Evolutionary conservation across 2,113 vertebrate species (phyloP), one percentile per base, ranked within the genome.

Genomic region (Oxyruncus cristatus): DNA sequence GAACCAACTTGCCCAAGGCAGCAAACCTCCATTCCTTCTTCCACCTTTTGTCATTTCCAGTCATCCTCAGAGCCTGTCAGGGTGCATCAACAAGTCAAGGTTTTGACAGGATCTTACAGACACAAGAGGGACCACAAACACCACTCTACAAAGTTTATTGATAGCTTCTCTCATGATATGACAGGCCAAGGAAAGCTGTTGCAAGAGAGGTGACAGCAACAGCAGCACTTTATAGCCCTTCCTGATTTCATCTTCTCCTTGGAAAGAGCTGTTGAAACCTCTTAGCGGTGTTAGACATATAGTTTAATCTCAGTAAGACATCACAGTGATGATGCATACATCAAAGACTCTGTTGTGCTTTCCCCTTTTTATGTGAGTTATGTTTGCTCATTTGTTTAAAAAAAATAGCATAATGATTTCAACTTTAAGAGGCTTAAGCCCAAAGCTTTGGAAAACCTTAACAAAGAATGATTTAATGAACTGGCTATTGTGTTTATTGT

Each of bases 391-490:
- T 96, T 95, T 97, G 91, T 95, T 97, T 88, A 39, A 86, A 96
- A 97, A 85, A 96, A 93, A 95, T 63, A 92, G 81, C 87, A 58
- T 96, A 96, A 85, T 96, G 59, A 96, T 96, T 96, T 96, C 88
- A 81, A 68, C 92, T 95, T 96, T 96, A 96, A 97, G 95, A 96
- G 86, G 93, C 95, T 97, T 95, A 96, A 95, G 85, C 91, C 92
- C 88, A 94, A 95, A 95, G 90, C 95, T 91, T 93, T 95, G 92
- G 79, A 81, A 95, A 77, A 76, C 95, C 94, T 97, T 96, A 96
- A 96, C 94, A 95, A 96, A 96, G 95, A 96, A 93, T 91, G 95
- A 96, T 97, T 96, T 97, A 95, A 97, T 96, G 93, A 96, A 96
- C 92, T 86, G 62, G 88, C 88, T 94, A 96, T 94, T 95, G 93